A percentile compares a stretch with the other conserved stretches of the same genome.
phyloP scores from a whole-genome alignment of 1,140 invertebrate genomes.

The Melipona quadrifasciata region DNA sequence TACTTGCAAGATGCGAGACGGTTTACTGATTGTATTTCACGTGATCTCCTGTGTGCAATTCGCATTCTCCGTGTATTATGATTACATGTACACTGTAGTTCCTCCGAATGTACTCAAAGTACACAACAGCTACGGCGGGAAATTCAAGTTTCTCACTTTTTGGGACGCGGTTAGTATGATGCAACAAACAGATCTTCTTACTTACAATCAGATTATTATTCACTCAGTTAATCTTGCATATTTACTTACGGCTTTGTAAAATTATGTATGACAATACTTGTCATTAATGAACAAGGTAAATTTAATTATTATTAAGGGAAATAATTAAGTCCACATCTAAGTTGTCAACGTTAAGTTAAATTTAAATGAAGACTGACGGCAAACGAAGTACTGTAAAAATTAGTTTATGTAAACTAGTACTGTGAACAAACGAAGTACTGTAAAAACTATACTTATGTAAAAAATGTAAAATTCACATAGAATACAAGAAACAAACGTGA shows the following conservation, averaged over 20 bases:
- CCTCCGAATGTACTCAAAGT: slow-evolving; percentile 81
- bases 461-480: too few relatives aligned
- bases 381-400: too few relatives aligned
- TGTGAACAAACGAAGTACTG: too few relatives aligned
- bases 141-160: slow-evolving; percentile 94
- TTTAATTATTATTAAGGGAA: too few relatives aligned
- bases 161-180: slow-evolving; percentile 89
- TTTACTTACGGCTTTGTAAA: neutral
- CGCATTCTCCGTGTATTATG: slow-evolving; percentile 88
- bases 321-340: neutral
- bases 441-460: too few relatives aligned
- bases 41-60: slow-evolving; percentile 86
- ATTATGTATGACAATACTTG: neutral
- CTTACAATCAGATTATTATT: neutral
- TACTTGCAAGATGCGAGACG: slow-evolving; percentile 71
- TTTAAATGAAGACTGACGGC: too few relatives aligned
- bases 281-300: too few relatives aligned
- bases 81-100: slow-evolving; percentile 86
- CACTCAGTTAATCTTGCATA: neutral
- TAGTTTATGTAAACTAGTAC: too few relatives aligned
- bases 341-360: neutral
- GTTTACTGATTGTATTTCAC: slow-evolving; percentile 84
- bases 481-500: too few relatives aligned
- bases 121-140: slow-evolving; percentile 85
- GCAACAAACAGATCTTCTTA: neutral